Percentiles rank a stretch among this genome's conserved stretches.
Conservation (phyloP, 2,888 invertebrate genomes). For the Tiliacea citrago region DNA sequence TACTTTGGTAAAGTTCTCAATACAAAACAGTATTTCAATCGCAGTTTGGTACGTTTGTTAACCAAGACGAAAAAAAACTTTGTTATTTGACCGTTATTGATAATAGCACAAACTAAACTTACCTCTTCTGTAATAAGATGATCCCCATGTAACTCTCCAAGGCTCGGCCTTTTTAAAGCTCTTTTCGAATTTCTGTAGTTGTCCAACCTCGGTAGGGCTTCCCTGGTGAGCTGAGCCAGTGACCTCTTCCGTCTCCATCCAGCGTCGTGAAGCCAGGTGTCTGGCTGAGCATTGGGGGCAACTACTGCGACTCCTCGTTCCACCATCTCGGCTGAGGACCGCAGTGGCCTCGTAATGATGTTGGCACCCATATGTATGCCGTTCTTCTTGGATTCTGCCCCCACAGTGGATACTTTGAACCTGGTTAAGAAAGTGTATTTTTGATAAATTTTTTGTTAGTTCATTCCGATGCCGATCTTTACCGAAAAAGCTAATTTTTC, state of each 20-base stretch:
- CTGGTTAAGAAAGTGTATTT: constrained; percentile 64
- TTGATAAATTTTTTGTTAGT: background rate
- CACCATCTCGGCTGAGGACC: constrained; percentile 79
- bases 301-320: constrained; percentile 74
- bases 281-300: constrained; percentile 73
- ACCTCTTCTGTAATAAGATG: constrained; percentile 87
- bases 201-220: constrained; percentile 95
- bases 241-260: constrained; percentile 90
- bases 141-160: constrained; percentile 95
- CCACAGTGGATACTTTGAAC: constrained; percentile 85
- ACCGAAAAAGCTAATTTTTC: background rate
- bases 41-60: too few relatives aligned
- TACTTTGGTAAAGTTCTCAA: background rate
- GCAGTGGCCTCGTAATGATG: constrained; percentile 85
- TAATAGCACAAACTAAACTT: constrained; percentile 40
- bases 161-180: constrained; percentile 94
- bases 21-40: background rate
- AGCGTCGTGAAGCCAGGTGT: constrained; percentile 87
- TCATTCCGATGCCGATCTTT: background rate
- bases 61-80: background rate
- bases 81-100: background rate
- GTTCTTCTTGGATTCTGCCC: constrained; percentile 84
- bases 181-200: constrained; percentile 95
- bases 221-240: constrained; percentile 93
- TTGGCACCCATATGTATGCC: constrained; percentile 87